Base-by-base conservation (phyloP, 2,888 invertebrate species). In the Mactromeris polynyma region DNA sequence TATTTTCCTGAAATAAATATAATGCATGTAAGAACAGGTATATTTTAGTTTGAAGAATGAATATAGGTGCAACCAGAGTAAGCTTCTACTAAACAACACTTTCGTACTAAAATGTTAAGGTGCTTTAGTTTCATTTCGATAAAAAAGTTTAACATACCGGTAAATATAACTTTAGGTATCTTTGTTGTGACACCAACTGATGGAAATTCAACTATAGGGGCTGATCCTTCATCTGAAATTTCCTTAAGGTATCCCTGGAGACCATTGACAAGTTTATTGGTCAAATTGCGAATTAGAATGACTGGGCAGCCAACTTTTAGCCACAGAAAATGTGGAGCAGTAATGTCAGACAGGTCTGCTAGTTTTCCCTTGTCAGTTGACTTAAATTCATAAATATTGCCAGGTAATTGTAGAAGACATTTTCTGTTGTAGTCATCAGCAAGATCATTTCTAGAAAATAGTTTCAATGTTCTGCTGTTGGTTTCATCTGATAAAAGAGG, bases 251-350 rank as follows among this genome's bases (percentile, higher is more conserved):
- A 21, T 17, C 88, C 88, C 42, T 36, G 17, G 11, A 88, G 19
- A 19, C 88, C 88, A 69, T 88, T 88, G 0, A 83, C 83, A 3
- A 85, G 82, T 42, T 85, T 88, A 31, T 81, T 81, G 1, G 81
- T 38, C 36, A 88, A 51, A 54, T 88, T 88, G 42, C 42, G 36
- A 19, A 84, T 9, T 17, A 81, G 42, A 2, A 88, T 73, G 11
- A 84, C 84, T 42, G 84, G 77, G 69, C 69, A 81, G 19, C 73
- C 81, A 6, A 77, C 31, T 42, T 88, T 88, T 26, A 84, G 21
- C 88, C 88, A 88, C n/a, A 88, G 31, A 19, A 58, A 81, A 26
- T 64, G 17, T 38, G 83, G 84, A n/a, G 81, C 84, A 26, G 78
- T 11, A 9, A 84, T 33, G 11, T 4, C 21, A 2, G 36, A 3